Conservation (phyloP, 2,797 vertebrate species). For the Enteromius mattozi region DNA sequence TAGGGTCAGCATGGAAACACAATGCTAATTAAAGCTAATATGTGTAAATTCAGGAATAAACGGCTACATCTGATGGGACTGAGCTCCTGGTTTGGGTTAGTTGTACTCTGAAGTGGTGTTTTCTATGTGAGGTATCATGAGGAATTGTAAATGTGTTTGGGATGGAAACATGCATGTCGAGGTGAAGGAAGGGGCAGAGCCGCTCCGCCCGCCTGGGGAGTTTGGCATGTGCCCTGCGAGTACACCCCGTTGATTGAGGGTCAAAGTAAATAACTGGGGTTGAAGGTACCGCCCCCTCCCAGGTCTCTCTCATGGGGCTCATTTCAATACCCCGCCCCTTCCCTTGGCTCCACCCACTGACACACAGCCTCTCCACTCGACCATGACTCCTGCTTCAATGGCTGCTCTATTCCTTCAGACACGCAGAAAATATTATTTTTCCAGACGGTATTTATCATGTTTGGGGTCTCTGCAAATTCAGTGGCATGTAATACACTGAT, state of each 20-base stretch:
- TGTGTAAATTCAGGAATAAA: background rate
- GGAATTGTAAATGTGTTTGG: constrained; percentile 55
- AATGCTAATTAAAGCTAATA: background rate
- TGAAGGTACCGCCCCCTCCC: constrained; percentile 69
- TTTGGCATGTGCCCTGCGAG: constrained; percentile 81
- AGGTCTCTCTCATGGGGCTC: constrained; percentile 31
- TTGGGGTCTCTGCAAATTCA: constrained; percentile 4
- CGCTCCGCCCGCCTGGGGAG: constrained; percentile 79
- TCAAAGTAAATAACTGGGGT: constrained; percentile 82
- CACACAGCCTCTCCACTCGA: background rate
- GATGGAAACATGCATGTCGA: constrained; percentile 76
- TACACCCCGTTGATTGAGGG: constrained; percentile 75
- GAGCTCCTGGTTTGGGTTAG: background rate
- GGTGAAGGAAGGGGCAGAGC: constrained; percentile 78
- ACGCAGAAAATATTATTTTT: background rate
- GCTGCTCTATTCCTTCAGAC: background rate
- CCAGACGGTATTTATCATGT: background rate
- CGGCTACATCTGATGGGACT: background rate
- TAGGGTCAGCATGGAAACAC: background rate
- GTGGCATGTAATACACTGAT: constrained; percentile 63
- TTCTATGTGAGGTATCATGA: constrained; percentile 19
- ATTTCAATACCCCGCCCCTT: constrained; percentile 31
- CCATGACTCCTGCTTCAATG: background rate
- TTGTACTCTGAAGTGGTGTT: background rate
- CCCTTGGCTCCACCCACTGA: constrained; percentile 3